These are phyloP conservation scores for Limonius californicus DNA, from an alignment of 1,140 invertebrate species.

Conservation along the genomic window DNA sequence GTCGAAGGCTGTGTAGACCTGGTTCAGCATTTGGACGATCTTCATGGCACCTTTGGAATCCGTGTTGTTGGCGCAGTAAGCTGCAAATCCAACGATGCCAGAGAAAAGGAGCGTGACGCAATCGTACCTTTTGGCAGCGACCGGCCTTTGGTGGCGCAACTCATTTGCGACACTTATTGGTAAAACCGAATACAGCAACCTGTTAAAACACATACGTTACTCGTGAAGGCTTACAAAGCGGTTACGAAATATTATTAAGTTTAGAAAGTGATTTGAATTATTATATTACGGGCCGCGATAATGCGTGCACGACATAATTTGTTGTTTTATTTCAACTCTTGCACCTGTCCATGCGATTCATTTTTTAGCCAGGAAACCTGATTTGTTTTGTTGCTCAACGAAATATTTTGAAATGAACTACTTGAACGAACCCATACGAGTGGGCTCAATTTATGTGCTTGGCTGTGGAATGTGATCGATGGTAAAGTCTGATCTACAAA, in stretches of 20 bases:
- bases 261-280: conserved; percentile 2
- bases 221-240: conserved; percentile 10
- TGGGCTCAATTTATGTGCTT: too few relatives aligned
- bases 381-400: too few relatives aligned
- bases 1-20: conserved; percentile 88
- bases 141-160: conserved; percentile 82
- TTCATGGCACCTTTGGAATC: conserved; percentile 87
- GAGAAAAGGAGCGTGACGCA: conserved; percentile 90
- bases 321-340: too few relatives aligned
- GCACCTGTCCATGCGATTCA: too few relatives aligned
- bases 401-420: too few relatives aligned
- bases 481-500: too few relatives aligned
- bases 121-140: conserved; percentile 82
- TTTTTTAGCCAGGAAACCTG: too few relatives aligned
- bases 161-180: conserved; percentile 92
- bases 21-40: conserved; percentile 87
- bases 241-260: conserved; percentile 1
- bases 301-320: too few relatives aligned
- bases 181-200: conserved; percentile 89
- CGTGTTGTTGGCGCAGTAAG: conserved; percentile 80
- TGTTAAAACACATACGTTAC: conserved; percentile 50
- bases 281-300: too few relatives aligned
- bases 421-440: too few relatives aligned
- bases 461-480: too few relatives aligned
- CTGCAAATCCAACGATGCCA: conserved; percentile 88